Base-by-base conservation (phyloP, 2,888 invertebrate species). In the Leptopterna dolabrata region DNA sequence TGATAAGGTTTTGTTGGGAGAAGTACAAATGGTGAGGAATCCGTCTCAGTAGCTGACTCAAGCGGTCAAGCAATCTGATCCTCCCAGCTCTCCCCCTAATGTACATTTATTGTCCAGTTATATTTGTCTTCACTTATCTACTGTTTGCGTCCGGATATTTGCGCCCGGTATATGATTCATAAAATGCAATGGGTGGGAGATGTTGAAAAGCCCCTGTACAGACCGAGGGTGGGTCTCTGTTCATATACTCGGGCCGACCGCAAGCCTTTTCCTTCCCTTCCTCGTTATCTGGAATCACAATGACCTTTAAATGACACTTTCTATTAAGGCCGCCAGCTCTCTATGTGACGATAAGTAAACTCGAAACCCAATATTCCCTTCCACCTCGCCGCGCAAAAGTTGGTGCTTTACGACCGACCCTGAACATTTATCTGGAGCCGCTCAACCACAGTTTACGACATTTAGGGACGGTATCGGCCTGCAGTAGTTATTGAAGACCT, bases 91-190 rank as follows among this genome's bases (percentile, higher is more conserved):
- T n/a, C 84, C 86, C 87, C 43, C 88, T 89, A 88, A 89, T 89
- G 89, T 86, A 89, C 89, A 89, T 89, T 89, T 89, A 89, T 88
- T 88, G 88, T 88, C 87, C 88, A 76, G 88, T 88, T 88, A 88
- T 89, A 89, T 89, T 89, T 88, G 88, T 89, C 89, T 88, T 89
- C 88, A 88, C 88, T 89, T 88, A 89, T 89, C 89, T 88, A 36
- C 45, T 87, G 87, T 87, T 87, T 87, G 87, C 82, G 36, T 73
- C 80, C 81, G 87, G 87, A 87, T 87, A 82, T 87, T 87, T 87
- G 76, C 83, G 45, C 27, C 81, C 45, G 87, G 76, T 70, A 82
- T 82, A 87, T 87, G 82, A 87, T 78, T 87, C 87, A 87, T 82
- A 82, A 51, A 78, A 45, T 16, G 85, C 43, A 73, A 51, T 2